Base-by-base conservation (phyloP, 2,797 vertebrate species). In the Microcaecilia unicolor region DNA sequence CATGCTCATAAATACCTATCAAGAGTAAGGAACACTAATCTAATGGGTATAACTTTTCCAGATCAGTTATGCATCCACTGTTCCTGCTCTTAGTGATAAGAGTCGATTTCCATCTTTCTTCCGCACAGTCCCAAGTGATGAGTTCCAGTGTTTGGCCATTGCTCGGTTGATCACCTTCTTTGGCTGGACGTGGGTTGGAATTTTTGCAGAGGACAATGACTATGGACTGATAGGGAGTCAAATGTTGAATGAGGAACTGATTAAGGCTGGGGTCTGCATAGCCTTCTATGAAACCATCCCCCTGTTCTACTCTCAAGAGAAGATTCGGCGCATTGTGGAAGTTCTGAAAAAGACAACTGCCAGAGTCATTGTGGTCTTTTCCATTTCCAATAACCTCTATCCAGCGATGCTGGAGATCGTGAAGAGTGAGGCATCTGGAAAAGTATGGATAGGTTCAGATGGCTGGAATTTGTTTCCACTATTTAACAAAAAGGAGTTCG, bases 101-200 rank as follows among this genome's bases (percentile, higher is more conserved):
- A 43, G 35, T 5, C 9, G 12, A 7, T 35, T 35, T 16, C 41
- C 32, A 6, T n/a, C n/a, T n/a, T n/a, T n/a, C n/a, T n/a, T n/a
- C n/a, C n/a, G n/a, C n/a, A n/a, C n/a, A n/a, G n/a, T 43, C 41
- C 1, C 41, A 10, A 43, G 26, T 35, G 41, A 43, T 8, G 7
- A 6, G 2, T 36, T 31, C 22, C 41, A 44, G 18, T 44, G 33
- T 8, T 5, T 4, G 17, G 33, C 41, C 5, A n/a, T 44, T 8
- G 41, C 27, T 8, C n/a, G 36, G 8, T 18, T 44, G 3, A 18
- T 44, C 3, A 11, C 23, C n/a, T 12, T 43, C 13, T 43, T 43
- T 25, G 32, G 41, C 6, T 43, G 41, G 41, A 23, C 32, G 4
- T 43, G 41, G 41, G 21, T 43, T 5, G 41, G 41, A n/a, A 12